phyloP scores from a whole-genome alignment of 37 sponge, comb jelly and placozoan genomes.

The Geodia barretti region DNA sequence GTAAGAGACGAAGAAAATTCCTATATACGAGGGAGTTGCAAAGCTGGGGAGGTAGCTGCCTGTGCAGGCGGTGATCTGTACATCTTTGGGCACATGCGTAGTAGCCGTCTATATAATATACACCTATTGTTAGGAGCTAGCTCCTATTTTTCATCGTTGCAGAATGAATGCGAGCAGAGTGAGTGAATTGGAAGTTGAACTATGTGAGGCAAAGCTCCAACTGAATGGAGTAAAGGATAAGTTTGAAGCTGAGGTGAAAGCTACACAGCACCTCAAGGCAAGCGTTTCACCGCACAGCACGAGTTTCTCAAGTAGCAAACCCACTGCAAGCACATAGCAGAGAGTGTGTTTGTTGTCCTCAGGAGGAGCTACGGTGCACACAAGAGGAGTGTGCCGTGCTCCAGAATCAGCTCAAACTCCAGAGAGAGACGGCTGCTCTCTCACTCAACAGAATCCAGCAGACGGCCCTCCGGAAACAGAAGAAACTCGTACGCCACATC shows the following conservation, averaged over 20 bases:
- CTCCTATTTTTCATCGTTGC: too few species aligned
- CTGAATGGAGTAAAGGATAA: not conserved
- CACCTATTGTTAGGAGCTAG: too few species aligned
- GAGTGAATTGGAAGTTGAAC: not conserved
- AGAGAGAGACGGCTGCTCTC: conserved; percentile 47
- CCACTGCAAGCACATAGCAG: not conserved
- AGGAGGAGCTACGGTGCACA: conserved; percentile 6
- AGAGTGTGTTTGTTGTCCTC: not conserved
- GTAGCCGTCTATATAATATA: too few species aligned
- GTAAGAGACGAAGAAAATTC: too few species aligned
- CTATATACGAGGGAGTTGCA: too few species aligned
- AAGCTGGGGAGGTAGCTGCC: too few species aligned
- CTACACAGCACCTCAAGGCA: not conserved
- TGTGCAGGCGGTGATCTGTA: too few species aligned
- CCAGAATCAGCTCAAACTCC: conserved; percentile 43
- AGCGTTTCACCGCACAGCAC: too few species aligned
- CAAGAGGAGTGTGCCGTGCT: conserved; percentile 26
- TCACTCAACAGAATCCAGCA: conserved; percentile 45
- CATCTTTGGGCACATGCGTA: too few species aligned
- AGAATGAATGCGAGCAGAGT: not conserved
- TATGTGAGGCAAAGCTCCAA: not conserved
- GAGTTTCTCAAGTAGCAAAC: too few species aligned
- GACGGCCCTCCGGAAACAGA: not conserved
- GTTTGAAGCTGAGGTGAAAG: not conserved
- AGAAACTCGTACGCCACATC: not conserved